A percentile compares a stretch with the other conserved stretches of the same genome.
phyloP scores from a whole-genome alignment of 1,140 invertebrate genomes.

The Zaprionus camerounensis region DNA sequence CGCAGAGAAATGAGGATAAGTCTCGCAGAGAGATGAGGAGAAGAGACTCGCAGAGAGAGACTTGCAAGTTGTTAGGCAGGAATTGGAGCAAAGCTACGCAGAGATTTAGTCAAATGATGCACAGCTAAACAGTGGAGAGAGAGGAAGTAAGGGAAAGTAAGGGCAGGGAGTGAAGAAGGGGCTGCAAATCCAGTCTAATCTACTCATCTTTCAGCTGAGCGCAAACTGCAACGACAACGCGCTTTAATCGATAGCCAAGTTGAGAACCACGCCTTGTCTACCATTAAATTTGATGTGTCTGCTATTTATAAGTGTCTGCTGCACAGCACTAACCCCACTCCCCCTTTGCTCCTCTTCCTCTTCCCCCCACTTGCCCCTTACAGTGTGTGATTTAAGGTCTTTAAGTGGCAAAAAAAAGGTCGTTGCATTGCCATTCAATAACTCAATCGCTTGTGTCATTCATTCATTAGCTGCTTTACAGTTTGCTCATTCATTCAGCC shows the following conservation, averaged over 20 bases:
- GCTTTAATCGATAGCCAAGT: not conserved
- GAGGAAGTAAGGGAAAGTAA: no score
- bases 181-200: slow-evolving; percentile 26
- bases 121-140: slow-evolving; percentile 21
- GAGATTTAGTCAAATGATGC: slow-evolving; percentile 51
- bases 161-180: not conserved
- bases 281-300: slow-evolving; percentile 65
- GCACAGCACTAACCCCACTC: not conserved
- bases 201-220: slow-evolving; percentile 18
- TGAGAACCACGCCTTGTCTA: slow-evolving; percentile 32
- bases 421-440: slow-evolving; percentile 6
- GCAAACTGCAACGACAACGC: slow-evolving; percentile 23
- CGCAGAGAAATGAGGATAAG: slow-evolving; percentile 8
- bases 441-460: slow-evolving; percentile 14
- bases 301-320: slow-evolving; percentile 52
- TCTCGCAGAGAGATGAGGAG: slow-evolving; percentile 40
- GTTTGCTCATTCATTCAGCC: slow-evolving; percentile 25
- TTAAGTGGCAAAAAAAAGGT: slow-evolving; percentile 6
- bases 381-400: not conserved
- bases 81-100: slow-evolving; percentile 58
- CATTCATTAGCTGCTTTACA: slow-evolving; percentile 23
- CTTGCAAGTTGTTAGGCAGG: slow-evolving; percentile 45
- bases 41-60: not conserved
- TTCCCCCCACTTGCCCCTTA: not conserved
- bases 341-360: not conserved